Evolutionary conservation across 2,888 invertebrate genomes (phyloP), one percentile per base, ranked within the genome.

Genomic region (Parthenolecanium corni): DNA sequence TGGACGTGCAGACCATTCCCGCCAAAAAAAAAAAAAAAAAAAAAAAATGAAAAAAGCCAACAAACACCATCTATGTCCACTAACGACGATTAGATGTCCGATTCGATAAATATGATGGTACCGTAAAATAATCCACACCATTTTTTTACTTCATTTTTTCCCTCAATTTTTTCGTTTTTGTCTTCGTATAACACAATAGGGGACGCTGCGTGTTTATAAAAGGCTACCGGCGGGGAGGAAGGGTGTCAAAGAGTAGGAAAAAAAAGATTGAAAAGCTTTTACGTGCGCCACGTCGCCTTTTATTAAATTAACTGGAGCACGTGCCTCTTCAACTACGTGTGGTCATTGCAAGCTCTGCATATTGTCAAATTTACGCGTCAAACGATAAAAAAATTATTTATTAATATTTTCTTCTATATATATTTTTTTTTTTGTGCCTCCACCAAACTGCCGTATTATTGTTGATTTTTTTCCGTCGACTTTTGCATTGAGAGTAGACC

Each of bases 41-140:
- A 31, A 31, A 6, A 31, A 6, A 31, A 9, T 31, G 5, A 6
- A 31, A 31, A 4, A 4, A 31, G 4, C 31, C 9, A 31, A 31
- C 31, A 31, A 31, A 31, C 31, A 6, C 31, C 31, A 31, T 31
- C 40, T 53, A 56, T 56, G 56, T 56, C 56, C 56, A 24, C 42
- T 56, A 56, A 42, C 56, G 16, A 21, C 42, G 56, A 56, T 42
- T 42, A 56, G 42, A 56, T 56, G 56, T 42, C 44, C 42, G 44
- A 42, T 56, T 44, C 42, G 56, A 56, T 56, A 56, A 42, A 56
- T 56, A 56, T 56, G 56, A 23, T 56, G 56, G 56, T 56, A 42
- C 56, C 42, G 44, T 23, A 21, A 44, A 42, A 42, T 42, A 42
- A 42, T 42, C 44, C 44, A 42, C 18, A 18, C 18, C 4, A 16